Base-by-base conservation (phyloP, 2,113 vertebrate species). In the Ameiurus melas region DNA sequence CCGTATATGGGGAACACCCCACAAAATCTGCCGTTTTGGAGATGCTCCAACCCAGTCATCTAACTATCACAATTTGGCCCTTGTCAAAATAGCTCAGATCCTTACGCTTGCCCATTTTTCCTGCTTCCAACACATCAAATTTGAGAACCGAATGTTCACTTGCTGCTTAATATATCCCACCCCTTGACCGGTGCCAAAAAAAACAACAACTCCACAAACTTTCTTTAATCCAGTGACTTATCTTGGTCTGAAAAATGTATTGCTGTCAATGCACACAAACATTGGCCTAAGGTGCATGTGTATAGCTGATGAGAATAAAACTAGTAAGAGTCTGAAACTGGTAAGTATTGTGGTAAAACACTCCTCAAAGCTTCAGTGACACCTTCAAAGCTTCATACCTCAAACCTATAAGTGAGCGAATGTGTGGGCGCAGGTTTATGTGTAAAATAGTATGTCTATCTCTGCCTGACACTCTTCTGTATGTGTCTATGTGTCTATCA, bases 231-330 rank as follows among this genome's bases (percentile, higher is more conserved):
- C 36, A 73, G 30, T 33, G 68, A 17, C 30, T 73, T 71, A 20
- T 47, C 22, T 77, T 47, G 16, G 14, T 71, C 70, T 22, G 22
- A 77, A 77, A 47, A 77, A 9, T 47, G 27, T 51, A 27, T 27
- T 78, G 75, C 43, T 51, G 75, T 51, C 22, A 78, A 4, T n/a
- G 27, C 77, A 53, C 19, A 30, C 14, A 53, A 77, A 30, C 9
- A 55, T 19, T 30, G 77, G 5, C 77, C 77, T 80, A 20, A 55
- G 27, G 77, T 80, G 27, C 77, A 30, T 57, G 27, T 30, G 77
- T 79, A 17, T 17, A 55, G 77, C 77, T 79, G 47, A 79, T 53
- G 27, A 80, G 77, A 33, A 80, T 80, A 80, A 80, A 55, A 19
- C 7, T 17, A 16, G 27, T 30, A 30, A 55, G 77, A 78, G 55